phyloP scores from a whole-genome alignment of 2,113 vertebrate species.

The Tichodroma muraria region DNA sequence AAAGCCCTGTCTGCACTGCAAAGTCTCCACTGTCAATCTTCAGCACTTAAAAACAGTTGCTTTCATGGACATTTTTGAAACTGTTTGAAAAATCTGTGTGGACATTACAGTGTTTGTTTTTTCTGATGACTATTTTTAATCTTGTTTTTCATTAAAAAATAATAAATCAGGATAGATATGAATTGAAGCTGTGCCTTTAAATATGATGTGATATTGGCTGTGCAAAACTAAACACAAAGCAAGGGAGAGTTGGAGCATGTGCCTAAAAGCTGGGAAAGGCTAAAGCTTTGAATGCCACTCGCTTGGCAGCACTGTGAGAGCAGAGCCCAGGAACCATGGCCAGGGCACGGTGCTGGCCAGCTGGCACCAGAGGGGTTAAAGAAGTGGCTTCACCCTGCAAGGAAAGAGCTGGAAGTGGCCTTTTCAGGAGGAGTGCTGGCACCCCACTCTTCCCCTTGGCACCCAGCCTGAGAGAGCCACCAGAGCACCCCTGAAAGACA shows the following conservation, averaged over 20 bases:
- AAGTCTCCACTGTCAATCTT: neutral
- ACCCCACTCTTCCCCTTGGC: neutral
- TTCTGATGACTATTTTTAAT: neutral
- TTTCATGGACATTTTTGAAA: neutral
- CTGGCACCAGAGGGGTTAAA: slow-evolving; percentile 4
- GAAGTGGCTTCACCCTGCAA: neutral
- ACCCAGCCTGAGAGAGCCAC: neutral
- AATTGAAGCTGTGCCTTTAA: neutral
- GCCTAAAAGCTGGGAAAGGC: neutral
- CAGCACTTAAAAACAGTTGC: neutral
- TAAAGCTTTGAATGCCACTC: neutral
- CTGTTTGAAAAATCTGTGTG: neutral
- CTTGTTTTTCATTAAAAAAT: neutral
- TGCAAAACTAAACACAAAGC: neutral
- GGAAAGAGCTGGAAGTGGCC: neutral
- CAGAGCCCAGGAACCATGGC: neutral
- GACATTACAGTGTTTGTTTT: neutral
- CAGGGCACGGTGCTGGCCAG: neutral
- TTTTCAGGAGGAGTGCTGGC: neutral
- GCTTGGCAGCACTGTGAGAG: neutral
- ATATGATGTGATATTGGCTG: neutral
- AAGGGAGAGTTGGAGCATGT: neutral
- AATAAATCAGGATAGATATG: neutral
- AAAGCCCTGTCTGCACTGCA: neutral
- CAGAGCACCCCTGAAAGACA: neutral